A percentile compares a stretch with the other conserved stretches of the same genome.
Conservation (phyloP, 2,888 invertebrate genomes). For the Meteorus cinctellus region DNA sequence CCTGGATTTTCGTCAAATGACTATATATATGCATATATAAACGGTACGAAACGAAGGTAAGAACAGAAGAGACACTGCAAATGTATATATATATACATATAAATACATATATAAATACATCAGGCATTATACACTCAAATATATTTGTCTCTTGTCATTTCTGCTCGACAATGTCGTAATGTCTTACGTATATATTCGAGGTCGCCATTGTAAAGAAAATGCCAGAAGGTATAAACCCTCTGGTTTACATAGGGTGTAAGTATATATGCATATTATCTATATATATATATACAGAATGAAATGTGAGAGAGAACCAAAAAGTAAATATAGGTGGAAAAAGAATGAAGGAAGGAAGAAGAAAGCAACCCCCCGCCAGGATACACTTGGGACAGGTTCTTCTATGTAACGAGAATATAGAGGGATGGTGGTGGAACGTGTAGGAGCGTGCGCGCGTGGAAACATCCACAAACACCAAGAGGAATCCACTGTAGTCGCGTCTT, state of each 20-base stretch:
- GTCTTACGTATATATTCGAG: constrained; percentile 61
- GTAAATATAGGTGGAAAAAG: constrained; percentile 14
- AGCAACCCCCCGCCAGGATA: constrained; percentile 48
- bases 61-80: background rate
- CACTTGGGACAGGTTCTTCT: constrained; percentile 49
- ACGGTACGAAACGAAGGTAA: constrained; percentile 38
- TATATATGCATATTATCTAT: background rate
- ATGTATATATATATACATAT: background rate
- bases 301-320: background rate
- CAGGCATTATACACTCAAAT: constrained; percentile 48
- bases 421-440: constrained; percentile 24
- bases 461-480: background rate
- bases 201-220: constrained; percentile 57
- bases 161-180: constrained; percentile 69
- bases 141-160: constrained; percentile 54
- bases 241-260: background rate
- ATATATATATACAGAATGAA: constrained; percentile 7
- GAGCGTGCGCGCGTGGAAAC: constrained; percentile 33
- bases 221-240: constrained; percentile 48
- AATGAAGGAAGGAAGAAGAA: constrained; percentile 48
- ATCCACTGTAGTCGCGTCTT: background rate
- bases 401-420: constrained; percentile 30
- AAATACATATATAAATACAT: background rate
- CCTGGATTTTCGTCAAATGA: constrained; percentile 47
- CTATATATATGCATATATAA: background rate